Base-by-base conservation (phyloP, 2,888 invertebrate species). In the Apantesis nais region DNA sequence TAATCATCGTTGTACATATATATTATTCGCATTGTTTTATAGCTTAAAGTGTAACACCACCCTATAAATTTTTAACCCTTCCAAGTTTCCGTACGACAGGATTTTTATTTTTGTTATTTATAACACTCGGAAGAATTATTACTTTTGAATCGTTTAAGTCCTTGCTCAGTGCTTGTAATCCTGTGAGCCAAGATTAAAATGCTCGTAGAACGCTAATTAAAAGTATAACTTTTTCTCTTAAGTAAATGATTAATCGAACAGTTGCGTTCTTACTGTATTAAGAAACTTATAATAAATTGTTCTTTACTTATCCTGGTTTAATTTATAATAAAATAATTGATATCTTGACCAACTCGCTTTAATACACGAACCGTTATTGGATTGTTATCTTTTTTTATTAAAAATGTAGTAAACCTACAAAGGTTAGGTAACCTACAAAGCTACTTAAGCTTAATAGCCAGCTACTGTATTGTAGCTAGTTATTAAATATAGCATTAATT, bases 91-190 rank as follows among this genome's bases (percentile, higher is more conserved):
- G 75, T 79, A 81, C 83, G 83, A 88, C 84, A 86, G 85, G 85
- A 86, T 87, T 89, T 91, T 90, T 91, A 90, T 92, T 91, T 90
- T 92, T 89, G 90, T 92, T 92, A 93, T 93, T 94, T 93, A 92
- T 93, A 92, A 92, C 89, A 92, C 91, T 89, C 86, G 68, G 89
- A 93, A 94, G 94, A 95, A 94, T 93, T 95, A 94, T 95, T 94
- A 92, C 90, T 92, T 93, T 88, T 88, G 92, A 94, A 95, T 94
- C 94, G 91, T 93, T 95, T 94, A 95, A 95, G 94, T 94, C 95
- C 92, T 93, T 94, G 92, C 89, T 86, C 90, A 86, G 87, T 92
- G 87, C 87, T 90, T 90, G 87, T 94, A 94, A 95, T 95, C 94
- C 93, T 83, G 80, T 81, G 83, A 89, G 84, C 86, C 85, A 84